These are phyloP conservation scores for Metridium senile DNA, from an alignment of 92 coral and sea anemone genomes.

Conservation along the genomic window DNA sequence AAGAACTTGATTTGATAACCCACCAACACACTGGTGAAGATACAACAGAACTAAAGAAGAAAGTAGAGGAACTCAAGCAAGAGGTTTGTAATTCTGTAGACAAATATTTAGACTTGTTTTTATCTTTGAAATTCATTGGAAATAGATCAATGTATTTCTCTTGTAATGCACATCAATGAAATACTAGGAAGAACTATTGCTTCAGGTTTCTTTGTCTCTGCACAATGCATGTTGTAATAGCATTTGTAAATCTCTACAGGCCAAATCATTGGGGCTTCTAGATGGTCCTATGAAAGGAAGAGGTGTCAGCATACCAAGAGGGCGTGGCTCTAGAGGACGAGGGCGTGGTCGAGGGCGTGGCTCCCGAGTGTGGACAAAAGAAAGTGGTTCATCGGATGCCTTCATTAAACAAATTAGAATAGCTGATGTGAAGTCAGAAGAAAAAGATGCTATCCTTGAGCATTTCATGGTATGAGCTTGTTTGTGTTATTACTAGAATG, in stretches of 20 bases:
- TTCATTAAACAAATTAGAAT: slow-evolving; percentile 81
- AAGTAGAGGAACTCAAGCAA: slow-evolving; percentile 96
- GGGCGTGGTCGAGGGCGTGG: slow-evolving; percentile 82
- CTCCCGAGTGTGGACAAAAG: slow-evolving; percentile 82
- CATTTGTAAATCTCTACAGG: too few species aligned
- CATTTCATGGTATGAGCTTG: slow-evolving; percentile 76
- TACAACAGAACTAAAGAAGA: slow-evolving; percentile 91
- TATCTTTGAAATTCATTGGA: too few species aligned
- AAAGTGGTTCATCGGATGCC: slow-evolving; percentile 85
- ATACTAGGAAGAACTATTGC: too few species aligned
- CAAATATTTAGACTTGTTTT: too few species aligned
- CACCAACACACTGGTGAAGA: slow-evolving; percentile 98
- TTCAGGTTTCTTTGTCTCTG: too few species aligned
- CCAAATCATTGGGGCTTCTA: slow-evolving; percentile 90
- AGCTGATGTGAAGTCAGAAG: slow-evolving; percentile 69
- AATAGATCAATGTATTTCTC: too few species aligned
- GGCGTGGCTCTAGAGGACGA: slow-evolving; percentile 56
- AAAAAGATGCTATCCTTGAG: slow-evolving; percentile 67
- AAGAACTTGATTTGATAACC: slow-evolving; percentile 90
- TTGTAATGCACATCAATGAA: too few species aligned
- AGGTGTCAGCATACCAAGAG: slow-evolving; percentile 53
- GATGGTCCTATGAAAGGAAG: slow-evolving; percentile 69
- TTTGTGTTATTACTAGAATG: background rate
- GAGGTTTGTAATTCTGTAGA: slow-evolving; percentile 73
- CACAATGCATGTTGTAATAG: too few species aligned